These are phyloP conservation scores for Sciurus vulgaris DNA, from an alignment of 2,797 vertebrate species.

Conservation along the genomic window DNA sequence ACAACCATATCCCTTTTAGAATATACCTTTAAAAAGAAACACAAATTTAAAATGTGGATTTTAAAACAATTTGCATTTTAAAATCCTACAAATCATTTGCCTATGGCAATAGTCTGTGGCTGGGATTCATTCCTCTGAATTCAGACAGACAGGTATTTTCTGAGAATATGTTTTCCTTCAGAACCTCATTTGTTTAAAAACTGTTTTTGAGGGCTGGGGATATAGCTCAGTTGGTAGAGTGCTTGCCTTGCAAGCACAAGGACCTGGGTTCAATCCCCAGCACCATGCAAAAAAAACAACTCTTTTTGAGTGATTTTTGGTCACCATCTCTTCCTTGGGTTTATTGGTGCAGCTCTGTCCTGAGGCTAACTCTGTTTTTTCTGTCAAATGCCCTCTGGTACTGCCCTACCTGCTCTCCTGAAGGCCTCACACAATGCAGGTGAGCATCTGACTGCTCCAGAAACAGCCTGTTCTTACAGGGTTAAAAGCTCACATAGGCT, in stretches of 20 bases:
- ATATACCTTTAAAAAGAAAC: not conserved
- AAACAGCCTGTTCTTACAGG: conserved; percentile 73
- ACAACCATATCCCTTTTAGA: not conserved
- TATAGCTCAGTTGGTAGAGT: too few species aligned
- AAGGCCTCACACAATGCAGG: conserved; percentile 86
- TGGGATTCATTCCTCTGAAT: conserved; percentile 63
- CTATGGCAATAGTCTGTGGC: conserved; percentile 35
- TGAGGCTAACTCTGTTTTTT: conserved; percentile 88
- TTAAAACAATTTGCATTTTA: not conserved
- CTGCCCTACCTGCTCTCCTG: conserved; percentile 76
- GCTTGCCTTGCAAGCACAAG: too few species aligned
- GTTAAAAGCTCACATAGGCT: conserved; percentile 50
- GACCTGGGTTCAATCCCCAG: too few species aligned
- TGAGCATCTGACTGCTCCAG: conserved; percentile 75
- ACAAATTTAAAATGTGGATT: conserved; percentile 5
- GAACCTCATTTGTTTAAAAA: conserved; percentile 79
- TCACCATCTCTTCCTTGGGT: conserved; percentile 80
- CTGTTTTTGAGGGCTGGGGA: conserved; percentile 75
- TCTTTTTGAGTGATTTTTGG: conserved; percentile 84
- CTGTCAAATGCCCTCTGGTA: conserved; percentile 85
- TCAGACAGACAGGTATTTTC: not conserved
- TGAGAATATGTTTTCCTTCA: conserved; percentile 59
- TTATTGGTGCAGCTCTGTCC: conserved; percentile 85
- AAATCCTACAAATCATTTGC: not conserved
- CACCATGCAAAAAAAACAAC: too few species aligned